Evolutionary conservation across 2,113 vertebrate species (phyloP), one percentile per base, ranked within the genome.

Genomic region (Plotosus lineatus): DNA sequence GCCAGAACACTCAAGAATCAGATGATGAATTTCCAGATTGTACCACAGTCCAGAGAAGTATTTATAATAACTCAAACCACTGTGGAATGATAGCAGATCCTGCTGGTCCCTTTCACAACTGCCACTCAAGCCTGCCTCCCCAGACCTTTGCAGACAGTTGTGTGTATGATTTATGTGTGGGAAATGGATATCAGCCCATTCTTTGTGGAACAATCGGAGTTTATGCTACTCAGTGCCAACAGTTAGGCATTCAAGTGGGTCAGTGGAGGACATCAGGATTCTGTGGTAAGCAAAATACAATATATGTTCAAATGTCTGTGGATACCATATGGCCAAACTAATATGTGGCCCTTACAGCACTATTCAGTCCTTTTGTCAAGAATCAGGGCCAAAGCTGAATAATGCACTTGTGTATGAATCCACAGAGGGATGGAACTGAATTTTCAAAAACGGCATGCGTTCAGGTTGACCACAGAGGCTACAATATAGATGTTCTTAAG

Each of bases 151-250:
- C 46, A 48, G 80, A 91, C 0, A 92, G 85, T 63, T 93, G 92
- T 80, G 3, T 88, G 0, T 87, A 86, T 84, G 90, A 92, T 82
- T 14, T 89, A 8, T 91, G 92, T 83, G 63, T 84, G 3, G 88
- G 86, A 73, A 80, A 10, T 4, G 89, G 90, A 0, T 88, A 91
- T 31, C 87, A 78, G 77, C 87, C 82, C 0, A 87, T 91, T 74
- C 79, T 94, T 4, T 93, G 91, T 65, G 78, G 85, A 83, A 87
- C 90, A 7, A 48, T 92, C 3, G 84, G 7, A 0, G 77, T 83
- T 1, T 92, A 92, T 0, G 83, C 90, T 36, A 80, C 71, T 56
- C 86, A 84, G 12, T 94, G 92, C 78, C 89, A 93, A 53, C 85
- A 87, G 56, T 83, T 2, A 17, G 65, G 50, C 6, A 8, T 91